A percentile compares a stretch with the other conserved stretches of the same genome.
Conservation (phyloP, 2,888 invertebrate species). For the Teleogryllus oceanicus region DNA sequence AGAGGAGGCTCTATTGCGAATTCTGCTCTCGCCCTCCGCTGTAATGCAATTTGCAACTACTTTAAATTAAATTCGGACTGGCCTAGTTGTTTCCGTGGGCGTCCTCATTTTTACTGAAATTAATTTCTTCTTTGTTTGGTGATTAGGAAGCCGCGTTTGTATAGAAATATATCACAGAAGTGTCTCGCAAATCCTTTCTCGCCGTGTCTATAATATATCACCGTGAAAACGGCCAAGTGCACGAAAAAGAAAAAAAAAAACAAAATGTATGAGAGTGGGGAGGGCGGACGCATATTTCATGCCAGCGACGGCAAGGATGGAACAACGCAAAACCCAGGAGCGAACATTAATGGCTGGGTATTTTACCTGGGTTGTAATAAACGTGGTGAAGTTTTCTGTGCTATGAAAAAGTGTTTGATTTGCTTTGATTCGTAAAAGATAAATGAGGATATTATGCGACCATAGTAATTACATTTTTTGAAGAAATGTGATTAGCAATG, state of each 20-base stretch:
- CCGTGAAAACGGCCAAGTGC: neutral
- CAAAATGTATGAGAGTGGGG: neutral
- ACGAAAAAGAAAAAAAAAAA: neutral
- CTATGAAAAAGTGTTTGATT: too few relatives aligned
- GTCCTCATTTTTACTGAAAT: neutral
- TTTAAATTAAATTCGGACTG: slow-evolving; percentile 7
- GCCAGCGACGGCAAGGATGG: neutral
- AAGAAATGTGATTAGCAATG: too few relatives aligned
- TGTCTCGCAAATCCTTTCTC: neutral
- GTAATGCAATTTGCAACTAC: neutral
- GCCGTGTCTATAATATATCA: neutral
- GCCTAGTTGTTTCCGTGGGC: neutral
- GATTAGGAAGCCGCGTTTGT: neutral
- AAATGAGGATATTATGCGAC: too few relatives aligned
- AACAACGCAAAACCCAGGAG: neutral
- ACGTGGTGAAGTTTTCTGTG: neutral
- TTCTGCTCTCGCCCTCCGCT: neutral
- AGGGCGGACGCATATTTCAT: neutral
- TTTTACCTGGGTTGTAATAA: neutral
- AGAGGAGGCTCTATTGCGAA: neutral
- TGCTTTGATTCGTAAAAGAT: too few relatives aligned
- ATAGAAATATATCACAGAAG: neutral
- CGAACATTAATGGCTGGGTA: neutral
- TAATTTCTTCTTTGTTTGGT: slow-evolving; percentile 7
- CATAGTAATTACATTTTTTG: too few relatives aligned